A percentile compares a stretch with the other conserved stretches of the same genome.
Evolutionary conservation across 2,888 invertebrate genomes (phyloP).

Genomic region (Idaea biselata): DNA sequence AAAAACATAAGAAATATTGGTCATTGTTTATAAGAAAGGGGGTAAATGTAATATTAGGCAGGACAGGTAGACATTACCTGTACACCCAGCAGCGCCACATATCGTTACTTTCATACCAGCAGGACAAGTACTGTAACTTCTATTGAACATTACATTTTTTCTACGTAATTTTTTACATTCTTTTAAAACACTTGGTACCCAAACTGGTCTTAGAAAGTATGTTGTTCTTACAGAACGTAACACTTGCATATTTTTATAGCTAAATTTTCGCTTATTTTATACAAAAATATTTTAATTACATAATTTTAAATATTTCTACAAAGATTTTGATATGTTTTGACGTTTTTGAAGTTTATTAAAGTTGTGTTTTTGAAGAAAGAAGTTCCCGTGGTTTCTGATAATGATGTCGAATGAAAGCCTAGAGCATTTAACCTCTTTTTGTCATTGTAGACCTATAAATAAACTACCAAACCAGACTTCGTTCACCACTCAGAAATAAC

Average conservation of each 20-base stretch:
- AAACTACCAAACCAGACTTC: no score
- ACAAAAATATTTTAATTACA: not conserved
- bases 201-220: not conserved
- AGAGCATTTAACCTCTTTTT: no score
- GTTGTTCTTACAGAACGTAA: not conserved
- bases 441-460: no score
- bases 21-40: no score
- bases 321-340: conserved; percentile 5
- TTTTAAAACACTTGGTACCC: not conserved
- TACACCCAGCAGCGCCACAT: conserved; percentile 76
- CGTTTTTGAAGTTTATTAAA: not conserved
- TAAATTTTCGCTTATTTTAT: not conserved
- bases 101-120: conserved; percentile 77
- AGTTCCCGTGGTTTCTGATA: not conserved
- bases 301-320: not conserved
- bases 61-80: conserved; percentile 47
- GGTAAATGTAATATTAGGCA: not conserved
- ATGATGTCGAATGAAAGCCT: not conserved
- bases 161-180: not conserved
- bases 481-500: no score
- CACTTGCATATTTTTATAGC: conserved; percentile 2
- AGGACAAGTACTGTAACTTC: conserved; percentile 50
- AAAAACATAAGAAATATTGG: no score
- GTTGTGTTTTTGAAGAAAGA: not conserved
- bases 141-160: conserved; percentile 9